These are phyloP conservation scores for Indicator maculatus DNA, from an alignment of 2,113 vertebrate species.

Conservation along the genomic window DNA sequence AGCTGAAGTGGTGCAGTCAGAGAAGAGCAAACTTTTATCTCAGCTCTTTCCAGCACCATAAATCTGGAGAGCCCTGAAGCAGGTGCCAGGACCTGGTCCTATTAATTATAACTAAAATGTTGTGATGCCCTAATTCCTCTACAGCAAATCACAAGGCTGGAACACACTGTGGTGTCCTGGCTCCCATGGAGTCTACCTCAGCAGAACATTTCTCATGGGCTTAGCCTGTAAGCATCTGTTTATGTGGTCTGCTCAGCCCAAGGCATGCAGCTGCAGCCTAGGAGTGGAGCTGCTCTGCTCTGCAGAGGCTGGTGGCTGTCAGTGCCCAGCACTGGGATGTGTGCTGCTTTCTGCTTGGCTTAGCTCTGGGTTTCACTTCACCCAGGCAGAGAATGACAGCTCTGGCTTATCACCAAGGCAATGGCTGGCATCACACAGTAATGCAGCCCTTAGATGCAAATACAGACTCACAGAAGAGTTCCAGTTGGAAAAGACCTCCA, in stretches of 20 bases:
- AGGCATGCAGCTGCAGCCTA: neutral
- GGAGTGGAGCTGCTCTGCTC: rapidly evolving
- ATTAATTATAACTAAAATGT: neutral
- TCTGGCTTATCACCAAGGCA: neutral
- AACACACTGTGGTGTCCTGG: neutral
- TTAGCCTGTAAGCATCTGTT: slow-evolving; percentile 10
- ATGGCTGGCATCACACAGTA: no score
- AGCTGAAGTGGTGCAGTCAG: neutral
- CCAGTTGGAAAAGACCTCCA: no score
- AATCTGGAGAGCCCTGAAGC: neutral
- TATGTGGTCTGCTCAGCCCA: neutral
- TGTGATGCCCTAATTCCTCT: neutral
- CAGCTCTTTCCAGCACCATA: neutral
- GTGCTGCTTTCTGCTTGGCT: rapidly evolving
- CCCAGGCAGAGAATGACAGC: neutral
- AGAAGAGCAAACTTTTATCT: neutral
- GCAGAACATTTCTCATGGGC: neutral
- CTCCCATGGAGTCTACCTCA: neutral
- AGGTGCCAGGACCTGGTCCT: neutral
- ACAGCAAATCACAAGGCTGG: neutral
- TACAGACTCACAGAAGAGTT: no score
- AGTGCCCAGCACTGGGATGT: rapidly evolving
- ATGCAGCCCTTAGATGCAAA: neutral
- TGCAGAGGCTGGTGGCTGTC: rapidly evolving
- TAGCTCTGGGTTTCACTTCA: neutral